Base-by-base conservation (phyloP, 2,113 vertebrate species). In the Gnathonemus longibarbis region DNA sequence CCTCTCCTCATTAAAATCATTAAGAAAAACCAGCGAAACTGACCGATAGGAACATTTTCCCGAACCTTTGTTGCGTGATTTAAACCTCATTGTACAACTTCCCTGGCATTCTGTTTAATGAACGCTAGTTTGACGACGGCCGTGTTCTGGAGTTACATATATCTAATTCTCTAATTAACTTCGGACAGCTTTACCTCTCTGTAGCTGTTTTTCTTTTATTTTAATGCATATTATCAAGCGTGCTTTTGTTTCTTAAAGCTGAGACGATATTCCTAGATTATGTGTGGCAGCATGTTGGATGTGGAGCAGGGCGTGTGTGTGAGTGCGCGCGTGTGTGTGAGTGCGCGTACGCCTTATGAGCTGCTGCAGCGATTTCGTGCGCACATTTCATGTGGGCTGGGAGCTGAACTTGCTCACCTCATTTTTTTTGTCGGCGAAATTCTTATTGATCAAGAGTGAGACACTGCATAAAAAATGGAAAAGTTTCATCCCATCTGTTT, bases 401-500 rank as follows among this genome's bases (percentile, higher is more conserved):
- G 19, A 80, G 77, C 48, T 39, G 74, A 84, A 89, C 31, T 84
- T 49, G 9, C 21, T 58, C 49, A 84, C 45, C 89, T 84, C 77
- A 19, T 45, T 84, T 84, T 84, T 31, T 50, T 58, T 83, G 88
- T 89, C 70, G 11, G 50, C 24, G 39, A 58, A 56, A 89, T 42
- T 83, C 74, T 42, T 89, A 89, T 84, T 89, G 49, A 89, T 89
- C 49, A 89, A 52, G 70, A 74, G 17, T 49, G 74, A 83, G 50
- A 45, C 27, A n/a, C 39, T 13, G 21, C 45, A 48, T 48, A 48
- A 24, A 84, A n/a, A 49, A 89, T n/a, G n/a, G 17, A 80, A 83
- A 80, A 84, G 74, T 89, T 53, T 27, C n/a, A 31, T 89, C 88
- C 88, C 88, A 89, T 89, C 48, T 89, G 70, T 53, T 80, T 53